Evolutionary conservation across 2,888 invertebrate genomes (phyloP).

Genomic region (Rotaria socialis): DNA sequence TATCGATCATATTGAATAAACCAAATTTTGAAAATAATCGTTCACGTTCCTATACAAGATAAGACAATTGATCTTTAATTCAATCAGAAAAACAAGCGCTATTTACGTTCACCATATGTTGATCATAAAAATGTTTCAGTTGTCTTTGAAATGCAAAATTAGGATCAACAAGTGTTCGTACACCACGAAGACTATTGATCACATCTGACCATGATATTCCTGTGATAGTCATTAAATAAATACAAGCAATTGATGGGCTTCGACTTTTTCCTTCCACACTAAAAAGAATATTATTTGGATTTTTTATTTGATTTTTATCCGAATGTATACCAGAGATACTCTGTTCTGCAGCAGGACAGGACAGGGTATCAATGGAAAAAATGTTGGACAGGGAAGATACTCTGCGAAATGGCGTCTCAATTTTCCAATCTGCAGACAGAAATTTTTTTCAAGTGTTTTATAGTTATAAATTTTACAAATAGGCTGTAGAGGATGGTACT

Average conservation of each 20-base stretch:
- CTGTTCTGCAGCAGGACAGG: no score
- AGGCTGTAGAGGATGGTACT: no score
- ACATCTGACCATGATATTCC: slow-evolving; percentile 83
- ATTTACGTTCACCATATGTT: not conserved
- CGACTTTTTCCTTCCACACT: slow-evolving; percentile 93
- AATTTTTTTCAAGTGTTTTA: no score
- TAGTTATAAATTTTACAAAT: no score
- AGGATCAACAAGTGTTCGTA: slow-evolving; percentile 86
- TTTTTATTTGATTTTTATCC: not conserved
- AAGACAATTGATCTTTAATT: no score
- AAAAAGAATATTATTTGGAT: slow-evolving; percentile 21
- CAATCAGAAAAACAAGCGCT: not conserved
- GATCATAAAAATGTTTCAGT: slow-evolving; percentile 76
- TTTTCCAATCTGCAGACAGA: no score
- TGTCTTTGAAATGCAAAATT: slow-evolving; percentile 91
- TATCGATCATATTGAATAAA: not conserved
- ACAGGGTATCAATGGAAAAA: no score
- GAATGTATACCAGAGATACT: no score
- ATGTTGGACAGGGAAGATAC: no score
- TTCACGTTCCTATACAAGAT: not conserved
- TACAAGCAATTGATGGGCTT: slow-evolving; percentile 88
- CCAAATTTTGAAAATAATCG: not conserved
- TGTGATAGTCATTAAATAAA: slow-evolving; percentile 91
- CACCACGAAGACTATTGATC: slow-evolving; percentile 83
- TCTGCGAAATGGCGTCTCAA: no score